phyloP scores from a whole-genome alignment of 2,113 vertebrate species.

The Crypturellus undulatus region DNA sequence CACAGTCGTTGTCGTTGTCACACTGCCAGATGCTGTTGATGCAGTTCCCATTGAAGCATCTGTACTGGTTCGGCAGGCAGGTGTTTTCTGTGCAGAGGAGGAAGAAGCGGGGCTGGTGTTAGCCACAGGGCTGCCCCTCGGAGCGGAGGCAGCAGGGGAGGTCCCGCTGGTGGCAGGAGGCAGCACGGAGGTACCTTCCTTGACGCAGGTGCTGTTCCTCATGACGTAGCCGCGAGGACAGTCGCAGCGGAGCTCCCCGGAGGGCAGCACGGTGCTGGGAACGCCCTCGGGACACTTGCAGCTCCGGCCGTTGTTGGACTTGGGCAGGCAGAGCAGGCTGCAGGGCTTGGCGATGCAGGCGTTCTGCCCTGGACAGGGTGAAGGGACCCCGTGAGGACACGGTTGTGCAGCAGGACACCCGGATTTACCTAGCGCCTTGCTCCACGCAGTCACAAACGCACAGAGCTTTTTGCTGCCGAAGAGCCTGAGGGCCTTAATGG shows the following conservation, averaged over 20 bases:
- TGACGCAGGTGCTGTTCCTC: conserved; percentile 86
- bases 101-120: neutral
- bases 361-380: conserved; percentile 82
- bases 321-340: conserved; percentile 92
- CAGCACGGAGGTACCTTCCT: conserved; percentile 78
- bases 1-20: conserved; percentile 96
- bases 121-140: neutral
- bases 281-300: conserved; percentile 91
- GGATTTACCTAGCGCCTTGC: neutral
- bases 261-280: conserved; percentile 76
- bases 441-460: neutral
- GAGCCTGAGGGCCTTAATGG: neutral
- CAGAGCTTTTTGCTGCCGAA: neutral
- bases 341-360: conserved; percentile 89
- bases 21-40: conserved; percentile 99
- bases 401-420: fast-evolving
- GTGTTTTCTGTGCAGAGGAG: conserved; percentile 76
- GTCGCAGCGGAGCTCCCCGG: conserved; percentile 87
- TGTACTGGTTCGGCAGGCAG: conserved; percentile 93
- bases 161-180: fast-evolving
- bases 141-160: fast-evolving
- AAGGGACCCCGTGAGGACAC: neutral
- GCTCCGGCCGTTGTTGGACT: conserved; percentile 82
- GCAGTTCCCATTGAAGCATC: conserved; percentile 94
- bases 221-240: conserved; percentile 88